Percentiles rank a stretch among this genome's conserved stretches.
These are phyloP conservation scores for Natator depressus DNA, from an alignment of 2,113 vertebrate genomes.

Conservation along the genomic window DNA sequence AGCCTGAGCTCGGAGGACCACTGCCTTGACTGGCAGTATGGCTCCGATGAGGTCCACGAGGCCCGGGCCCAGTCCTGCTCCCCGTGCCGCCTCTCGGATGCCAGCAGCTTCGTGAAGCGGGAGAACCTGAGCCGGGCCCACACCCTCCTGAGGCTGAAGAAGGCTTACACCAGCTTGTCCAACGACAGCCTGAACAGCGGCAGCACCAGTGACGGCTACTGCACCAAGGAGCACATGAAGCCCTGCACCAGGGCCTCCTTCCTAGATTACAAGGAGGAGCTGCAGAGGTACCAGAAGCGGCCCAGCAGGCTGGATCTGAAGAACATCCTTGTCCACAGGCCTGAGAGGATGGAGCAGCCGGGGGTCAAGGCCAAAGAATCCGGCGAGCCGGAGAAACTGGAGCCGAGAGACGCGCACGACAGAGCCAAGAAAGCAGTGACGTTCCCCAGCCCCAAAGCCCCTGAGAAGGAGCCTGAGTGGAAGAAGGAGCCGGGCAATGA, in stretches of 20 bases:
- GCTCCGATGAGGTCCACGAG: slow-evolving; percentile 87
- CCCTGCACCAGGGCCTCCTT: slow-evolving; percentile 77
- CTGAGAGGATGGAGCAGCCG: slow-evolving; percentile 12
- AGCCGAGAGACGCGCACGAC: slow-evolving; percentile 27
- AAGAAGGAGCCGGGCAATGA: slow-evolving; percentile 67
- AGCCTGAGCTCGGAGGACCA: slow-evolving; percentile 97
- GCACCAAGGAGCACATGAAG: slow-evolving; percentile 87
- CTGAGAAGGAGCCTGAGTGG: slow-evolving; percentile 68
- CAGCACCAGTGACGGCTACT: slow-evolving; percentile 92
- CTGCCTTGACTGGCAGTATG: slow-evolving; percentile 89
- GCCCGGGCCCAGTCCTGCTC: slow-evolving; percentile 91
- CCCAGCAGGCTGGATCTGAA: slow-evolving; percentile 92
- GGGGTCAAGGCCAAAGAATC: neutral
- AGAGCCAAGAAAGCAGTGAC: slow-evolving; percentile 67
- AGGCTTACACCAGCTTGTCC: slow-evolving; percentile 87
- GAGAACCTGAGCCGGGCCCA: slow-evolving; percentile 84
- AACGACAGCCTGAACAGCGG: slow-evolving; percentile 95
- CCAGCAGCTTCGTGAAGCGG: slow-evolving; percentile 77
- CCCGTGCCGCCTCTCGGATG: slow-evolving; percentile 86
- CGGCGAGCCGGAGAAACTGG: neutral
- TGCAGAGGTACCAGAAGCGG: slow-evolving; percentile 78
- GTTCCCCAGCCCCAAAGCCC: slow-evolving; percentile 57
- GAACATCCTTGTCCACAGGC: slow-evolving; percentile 75
- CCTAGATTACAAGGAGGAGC: slow-evolving; percentile 69
- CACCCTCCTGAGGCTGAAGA: slow-evolving; percentile 88